Conservation (phyloP, 2,797 vertebrate genomes). For the Mus spretus region DNA sequence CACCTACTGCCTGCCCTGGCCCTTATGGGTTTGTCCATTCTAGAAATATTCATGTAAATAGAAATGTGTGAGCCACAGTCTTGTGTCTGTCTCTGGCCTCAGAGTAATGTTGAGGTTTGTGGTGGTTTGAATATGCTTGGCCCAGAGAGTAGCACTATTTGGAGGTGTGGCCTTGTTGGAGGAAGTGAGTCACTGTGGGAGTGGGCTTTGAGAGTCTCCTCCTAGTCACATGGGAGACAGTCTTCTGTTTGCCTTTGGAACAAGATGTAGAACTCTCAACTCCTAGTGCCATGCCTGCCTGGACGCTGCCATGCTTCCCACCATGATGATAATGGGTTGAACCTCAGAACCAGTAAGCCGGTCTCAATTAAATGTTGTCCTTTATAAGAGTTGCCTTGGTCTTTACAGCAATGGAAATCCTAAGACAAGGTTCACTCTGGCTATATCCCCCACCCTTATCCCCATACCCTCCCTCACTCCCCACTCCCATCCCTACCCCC, state of each 20-base stretch:
- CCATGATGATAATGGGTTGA: not conserved
- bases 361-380: not conserved
- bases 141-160: not conserved
- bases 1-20: not conserved
- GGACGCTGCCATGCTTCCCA: not conserved
- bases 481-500: too few relatives aligned
- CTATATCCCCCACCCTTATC: not conserved
- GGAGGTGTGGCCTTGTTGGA: not conserved
- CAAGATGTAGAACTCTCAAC: not conserved
- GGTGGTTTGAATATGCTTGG: not conserved
- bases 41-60: not conserved
- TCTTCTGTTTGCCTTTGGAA: not conserved
- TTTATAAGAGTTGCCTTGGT: not conserved
- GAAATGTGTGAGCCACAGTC: not conserved
- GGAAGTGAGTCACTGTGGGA: not conserved
- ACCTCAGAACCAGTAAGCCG: not conserved
- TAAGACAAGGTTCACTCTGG: not conserved
- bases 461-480: not conserved
- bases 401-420: not conserved
- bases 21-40: not conserved
- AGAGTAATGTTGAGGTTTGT: not conserved
- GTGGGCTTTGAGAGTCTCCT: not conserved
- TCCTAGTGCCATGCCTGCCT: not conserved
- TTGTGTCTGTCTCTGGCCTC: slow-evolving; percentile 26
- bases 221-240: not conserved